Evolutionary conservation across 2,888 invertebrate genomes (phyloP).

Genomic region (Brachylomia viminalis): DNA sequence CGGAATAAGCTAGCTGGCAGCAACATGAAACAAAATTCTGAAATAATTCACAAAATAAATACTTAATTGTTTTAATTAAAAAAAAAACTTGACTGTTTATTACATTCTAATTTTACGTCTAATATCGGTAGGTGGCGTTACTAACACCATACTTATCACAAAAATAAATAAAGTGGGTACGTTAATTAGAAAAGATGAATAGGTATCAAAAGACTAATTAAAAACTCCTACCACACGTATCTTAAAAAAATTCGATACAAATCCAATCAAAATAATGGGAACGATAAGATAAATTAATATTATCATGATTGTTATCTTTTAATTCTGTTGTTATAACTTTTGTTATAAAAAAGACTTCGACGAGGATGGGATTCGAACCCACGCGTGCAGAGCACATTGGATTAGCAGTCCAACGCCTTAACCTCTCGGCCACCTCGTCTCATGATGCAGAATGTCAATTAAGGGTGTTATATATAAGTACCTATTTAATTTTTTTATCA

Average conservation of each 20-base stretch:
- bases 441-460: background rate
- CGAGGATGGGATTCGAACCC: conserved; percentile 95
- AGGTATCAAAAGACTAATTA: background rate
- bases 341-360: conserved; percentile 79
- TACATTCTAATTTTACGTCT: background rate
- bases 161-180: background rate
- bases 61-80: background rate
- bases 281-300: background rate
- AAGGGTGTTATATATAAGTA: conserved; percentile 13
- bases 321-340: background rate
- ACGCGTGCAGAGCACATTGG: conserved; percentile 95
- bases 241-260: background rate
- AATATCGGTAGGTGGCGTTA: background rate
- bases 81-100: background rate
- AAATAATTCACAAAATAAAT: background rate
- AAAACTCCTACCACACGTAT: background rate
- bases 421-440: conserved; percentile 91
- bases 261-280: background rate
- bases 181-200: background rate
- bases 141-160: too few species aligned
- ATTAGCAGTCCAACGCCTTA: conserved; percentile 93
- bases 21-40: background rate
- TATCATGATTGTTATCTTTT: background rate
- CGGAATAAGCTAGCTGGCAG: background rate
- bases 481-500: background rate